Conservation (phyloP, 2,888 invertebrate species). For the Parasteatoda lunata region DNA sequence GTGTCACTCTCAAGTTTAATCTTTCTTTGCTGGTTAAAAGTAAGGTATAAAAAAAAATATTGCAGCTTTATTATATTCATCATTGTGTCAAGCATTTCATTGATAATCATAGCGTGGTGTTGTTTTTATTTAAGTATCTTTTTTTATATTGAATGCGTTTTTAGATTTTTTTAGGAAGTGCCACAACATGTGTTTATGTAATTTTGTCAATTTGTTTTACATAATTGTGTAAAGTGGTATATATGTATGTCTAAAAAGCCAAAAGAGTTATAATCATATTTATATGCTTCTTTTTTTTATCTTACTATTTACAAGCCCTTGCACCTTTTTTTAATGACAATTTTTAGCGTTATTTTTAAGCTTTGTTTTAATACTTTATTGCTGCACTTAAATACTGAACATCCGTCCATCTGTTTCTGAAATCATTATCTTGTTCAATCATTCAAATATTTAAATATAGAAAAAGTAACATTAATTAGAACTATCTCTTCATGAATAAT, state of each 20-base stretch:
- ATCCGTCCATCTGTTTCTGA: conserved; percentile 51
- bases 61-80: conserved; percentile 41
- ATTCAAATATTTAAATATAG: neutral
- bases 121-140: conserved; percentile 6
- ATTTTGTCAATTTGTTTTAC: neutral
- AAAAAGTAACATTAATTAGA: neutral
- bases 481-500: neutral
- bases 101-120: conserved; percentile 7
- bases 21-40: conserved; percentile 1
- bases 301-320: neutral
- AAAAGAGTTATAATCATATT: neutral
- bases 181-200: neutral
- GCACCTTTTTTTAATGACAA: neutral
- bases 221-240: neutral
- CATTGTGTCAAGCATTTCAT: conserved; percentile 14
- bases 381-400: conserved; percentile 9
- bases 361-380: neutral
- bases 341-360: neutral
- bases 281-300: neutral
- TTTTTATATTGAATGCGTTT: neutral
- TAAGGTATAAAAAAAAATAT: conserved; percentile 7
- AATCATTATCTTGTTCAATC: neutral
- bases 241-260: neutral
- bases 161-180: conserved; percentile 4
- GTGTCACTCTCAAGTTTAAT: conserved; percentile 11